Evolutionary conservation across 2,797 vertebrate species (phyloP), one percentile per base, ranked within the genome.

Genomic region (Lacerta bilineata): DNA sequence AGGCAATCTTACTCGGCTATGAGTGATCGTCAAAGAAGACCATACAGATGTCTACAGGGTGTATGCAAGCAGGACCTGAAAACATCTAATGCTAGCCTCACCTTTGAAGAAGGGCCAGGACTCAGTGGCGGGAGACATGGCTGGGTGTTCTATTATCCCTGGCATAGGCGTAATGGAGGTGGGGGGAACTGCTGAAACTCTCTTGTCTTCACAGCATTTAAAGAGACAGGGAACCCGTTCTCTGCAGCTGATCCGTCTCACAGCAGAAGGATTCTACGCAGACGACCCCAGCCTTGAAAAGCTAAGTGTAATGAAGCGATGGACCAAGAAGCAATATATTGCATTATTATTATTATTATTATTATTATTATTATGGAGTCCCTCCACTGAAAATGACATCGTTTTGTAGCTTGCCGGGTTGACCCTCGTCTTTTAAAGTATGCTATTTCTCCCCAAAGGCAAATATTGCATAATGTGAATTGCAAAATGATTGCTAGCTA

Each of bases 401-500:
- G 50, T 81, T 81, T 85, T 29, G n/a, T 27, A 33, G 71, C 78
- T 50, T 25, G 17, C 13, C 69, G 36, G n/a, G 13, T 76, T 36
- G 29, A 39, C 25, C 25, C 61, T 64, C 68, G 33, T 66, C 27
- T 75, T 80, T 80, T 29, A 7, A 81, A 68, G 11, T 18, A 36
- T 39, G 15, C 18, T 55, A 15, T 80, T 81, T 64, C 27, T 4
- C n/a, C 41, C 36, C 68, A 20, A 64, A 50, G 83, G 69, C 25
- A 55, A 76, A 68, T 6, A 13, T 68, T 76, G n/a, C 10, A 39
- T 75, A 39, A 80, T 39, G 13, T 25, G 77, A 75, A 89, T 80
- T 81, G 9, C 69, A 68, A 75, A 64, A 89, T 6, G 78, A 89
- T 55, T 80, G 10, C 41, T 76, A 66, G 6, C 78, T 50, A 66